Base-by-base conservation (phyloP, 2,888 invertebrate genomes). In the Drosophila engyochracea region DNA sequence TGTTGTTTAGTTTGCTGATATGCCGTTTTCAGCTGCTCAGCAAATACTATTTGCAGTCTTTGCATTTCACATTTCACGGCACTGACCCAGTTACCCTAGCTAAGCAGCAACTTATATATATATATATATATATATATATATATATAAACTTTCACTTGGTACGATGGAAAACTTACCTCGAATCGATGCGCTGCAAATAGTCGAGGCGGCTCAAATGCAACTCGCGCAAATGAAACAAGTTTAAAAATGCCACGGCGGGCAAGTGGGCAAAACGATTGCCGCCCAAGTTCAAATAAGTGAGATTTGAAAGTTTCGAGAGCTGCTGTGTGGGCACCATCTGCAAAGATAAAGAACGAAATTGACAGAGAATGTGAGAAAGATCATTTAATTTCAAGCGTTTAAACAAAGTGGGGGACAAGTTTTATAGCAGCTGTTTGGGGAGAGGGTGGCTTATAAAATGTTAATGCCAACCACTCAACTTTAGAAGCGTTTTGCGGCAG, bases 241-340 rank as follows among this genome's bases (percentile, higher is more conserved):
- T 97, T 90, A 96, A 95, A 91, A 98, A 97, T 76, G 97, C 97
- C 64, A 97, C 96, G 25, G 97, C 95, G 74, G 96, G 95, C 85
- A 97, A 94, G 85, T 95, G 94, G 83, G 94, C 94, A 87, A 97
- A 95, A 85, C 96, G 96, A 94, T 98, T 98, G 79, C 96, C 96
- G 92, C 96, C 97, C 88, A 98, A 94, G 90, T 96, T 95, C 83
- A 98, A 94, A 92, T 95, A 96, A 73, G 96, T 95, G 83, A 98
- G 95, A 92, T 96, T 96, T 74, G 96, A 95, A 91, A 98, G 94
- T 94, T 96, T 96, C 39, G 97, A 95, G 74, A 98, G 94, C 72
- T 97, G 96, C 71, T 95, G 94, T 57, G 97, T 97, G 79, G 97
- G 97, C 81, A 98, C 94, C 92, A 93, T 92, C 94, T 94, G 92